Conservation (phyloP, 2,113 vertebrate species). For the Jaculus jaculus region DNA sequence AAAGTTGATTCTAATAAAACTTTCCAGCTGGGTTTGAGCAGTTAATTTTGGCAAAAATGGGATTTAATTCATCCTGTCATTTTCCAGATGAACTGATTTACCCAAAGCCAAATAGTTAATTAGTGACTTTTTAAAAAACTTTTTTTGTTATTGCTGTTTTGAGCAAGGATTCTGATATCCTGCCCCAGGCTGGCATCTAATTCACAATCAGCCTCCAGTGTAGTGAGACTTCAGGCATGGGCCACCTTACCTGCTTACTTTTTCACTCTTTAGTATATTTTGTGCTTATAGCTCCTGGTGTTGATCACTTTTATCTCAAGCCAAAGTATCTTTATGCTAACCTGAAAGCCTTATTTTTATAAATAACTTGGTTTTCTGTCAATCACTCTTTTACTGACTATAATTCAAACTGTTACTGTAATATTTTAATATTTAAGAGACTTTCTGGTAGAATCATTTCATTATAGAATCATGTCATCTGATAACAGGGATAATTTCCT, state of each 20-base stretch:
- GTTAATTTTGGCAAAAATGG: neutral
- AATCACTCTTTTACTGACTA: neutral
- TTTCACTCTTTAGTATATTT: neutral
- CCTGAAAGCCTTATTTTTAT: neutral
- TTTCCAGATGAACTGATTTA: neutral
- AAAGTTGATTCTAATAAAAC: conserved; percentile 7
- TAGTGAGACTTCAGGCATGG: neutral
- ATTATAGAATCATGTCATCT: neutral
- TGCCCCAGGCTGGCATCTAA: neutral
- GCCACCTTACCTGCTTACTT: neutral
- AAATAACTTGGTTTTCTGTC: neutral
- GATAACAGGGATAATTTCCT: neutral
- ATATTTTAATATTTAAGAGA: neutral
- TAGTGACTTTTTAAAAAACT: neutral
- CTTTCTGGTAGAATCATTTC: neutral
- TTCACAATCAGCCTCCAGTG: neutral
- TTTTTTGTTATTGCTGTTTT: neutral
- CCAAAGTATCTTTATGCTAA: neutral
- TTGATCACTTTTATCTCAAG: neutral
- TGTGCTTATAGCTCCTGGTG: neutral
- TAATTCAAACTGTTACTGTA: neutral
- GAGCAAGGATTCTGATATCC: neutral
- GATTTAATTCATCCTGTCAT: neutral
- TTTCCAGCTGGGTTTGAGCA: neutral
- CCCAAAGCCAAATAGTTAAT: neutral